Conservation (phyloP, 2,797 vertebrate species). For the Acipenser oxyrinchus region DNA sequence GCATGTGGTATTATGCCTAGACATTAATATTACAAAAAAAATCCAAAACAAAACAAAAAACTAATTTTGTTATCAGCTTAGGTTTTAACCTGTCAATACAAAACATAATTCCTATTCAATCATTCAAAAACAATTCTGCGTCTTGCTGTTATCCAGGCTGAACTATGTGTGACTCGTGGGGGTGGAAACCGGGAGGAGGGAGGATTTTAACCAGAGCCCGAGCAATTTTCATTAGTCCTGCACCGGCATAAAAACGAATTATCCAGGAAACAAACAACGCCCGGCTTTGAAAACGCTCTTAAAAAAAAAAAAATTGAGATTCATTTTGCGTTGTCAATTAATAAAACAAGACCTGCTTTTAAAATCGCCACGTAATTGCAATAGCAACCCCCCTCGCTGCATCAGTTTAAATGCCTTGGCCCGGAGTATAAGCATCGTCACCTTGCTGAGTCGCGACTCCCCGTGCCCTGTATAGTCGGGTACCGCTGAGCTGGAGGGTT, state of each 20-base stretch:
- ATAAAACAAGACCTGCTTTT: slow-evolving; percentile 58
- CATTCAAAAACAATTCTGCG: slow-evolving; percentile 1
- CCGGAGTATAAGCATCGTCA: slow-evolving; percentile 21
- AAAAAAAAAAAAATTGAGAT: slow-evolving; percentile 24
- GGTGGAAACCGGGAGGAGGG: background rate
- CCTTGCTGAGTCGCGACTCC: slow-evolving; percentile 13
- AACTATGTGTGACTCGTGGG: slow-evolving; percentile 4
- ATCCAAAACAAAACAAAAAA: too few species aligned
- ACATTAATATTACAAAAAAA: too few species aligned
- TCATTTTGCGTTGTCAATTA: slow-evolving; percentile 44
- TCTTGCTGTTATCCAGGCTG: slow-evolving; percentile 14
- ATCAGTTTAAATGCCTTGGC: slow-evolving; percentile 53
- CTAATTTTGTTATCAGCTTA: background rate
- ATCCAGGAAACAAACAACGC: background rate
- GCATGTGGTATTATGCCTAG: too few species aligned
- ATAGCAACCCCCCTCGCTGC: slow-evolving; percentile 43
- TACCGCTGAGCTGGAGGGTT: slow-evolving; percentile 16
- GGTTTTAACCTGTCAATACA: slow-evolving; percentile 2
- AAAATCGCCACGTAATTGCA: slow-evolving; percentile 57
- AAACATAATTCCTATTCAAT: slow-evolving; percentile 15
- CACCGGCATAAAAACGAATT: too few species aligned
- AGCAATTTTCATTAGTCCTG: too few species aligned
- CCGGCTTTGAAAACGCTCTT: slow-evolving; percentile 19
- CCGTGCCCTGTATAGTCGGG: slow-evolving; percentile 14
- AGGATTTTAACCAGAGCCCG: background rate